phyloP scores from a whole-genome alignment of 2,113 vertebrate genomes.

The Ginglymostoma cirratum region DNA sequence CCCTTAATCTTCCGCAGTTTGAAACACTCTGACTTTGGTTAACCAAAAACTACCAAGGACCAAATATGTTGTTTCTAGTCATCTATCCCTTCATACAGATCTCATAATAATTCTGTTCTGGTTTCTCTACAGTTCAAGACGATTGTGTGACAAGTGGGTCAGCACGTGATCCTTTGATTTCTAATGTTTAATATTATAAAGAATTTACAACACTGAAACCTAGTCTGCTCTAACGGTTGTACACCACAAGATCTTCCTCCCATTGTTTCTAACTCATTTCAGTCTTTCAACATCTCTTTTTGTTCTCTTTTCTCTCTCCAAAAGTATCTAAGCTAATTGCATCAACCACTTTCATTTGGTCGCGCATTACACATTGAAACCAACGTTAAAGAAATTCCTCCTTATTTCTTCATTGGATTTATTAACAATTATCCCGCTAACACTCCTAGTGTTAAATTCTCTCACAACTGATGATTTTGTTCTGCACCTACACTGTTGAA shows the following conservation, averaged over 20 bases:
- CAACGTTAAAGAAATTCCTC: neutral
- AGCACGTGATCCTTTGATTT: neutral
- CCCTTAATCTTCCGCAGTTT: slow-evolving; percentile 4
- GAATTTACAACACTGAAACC: neutral
- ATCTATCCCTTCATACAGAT: neutral
- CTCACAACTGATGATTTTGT: neutral
- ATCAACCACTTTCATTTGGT: neutral
- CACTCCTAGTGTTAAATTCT: neutral
- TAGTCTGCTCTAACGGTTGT: neutral
- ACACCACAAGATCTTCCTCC: neutral
- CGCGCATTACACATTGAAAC: neutral
- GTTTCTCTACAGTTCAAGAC: neutral
- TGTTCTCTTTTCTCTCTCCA: neutral
- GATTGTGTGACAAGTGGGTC: neutral
- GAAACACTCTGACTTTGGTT: neutral
- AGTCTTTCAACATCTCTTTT: neutral
- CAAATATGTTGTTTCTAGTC: neutral
- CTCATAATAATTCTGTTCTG: neutral
- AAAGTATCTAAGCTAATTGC: neutral
- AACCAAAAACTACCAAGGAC: neutral
- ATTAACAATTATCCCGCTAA: neutral
- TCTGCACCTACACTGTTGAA: neutral
- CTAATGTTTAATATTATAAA: neutral
- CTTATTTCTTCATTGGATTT: neutral
- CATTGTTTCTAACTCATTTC: neutral